Evolutionary conservation across 2,888 invertebrate genomes (phyloP).

Genomic region (Drosophila dives): DNA sequence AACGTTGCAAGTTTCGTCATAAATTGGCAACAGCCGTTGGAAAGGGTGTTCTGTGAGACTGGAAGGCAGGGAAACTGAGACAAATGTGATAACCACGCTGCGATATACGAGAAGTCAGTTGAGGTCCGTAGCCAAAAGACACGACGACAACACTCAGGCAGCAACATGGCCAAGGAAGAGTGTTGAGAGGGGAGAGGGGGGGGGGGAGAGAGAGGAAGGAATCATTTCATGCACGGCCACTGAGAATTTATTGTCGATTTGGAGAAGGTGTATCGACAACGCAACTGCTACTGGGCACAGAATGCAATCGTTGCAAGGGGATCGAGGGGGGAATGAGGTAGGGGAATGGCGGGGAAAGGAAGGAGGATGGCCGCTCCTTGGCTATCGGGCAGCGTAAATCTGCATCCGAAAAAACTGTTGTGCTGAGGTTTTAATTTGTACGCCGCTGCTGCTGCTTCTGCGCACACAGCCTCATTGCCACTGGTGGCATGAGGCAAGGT

Average conservation of each 20-base stretch:
- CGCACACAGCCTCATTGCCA: conserved; percentile 45
- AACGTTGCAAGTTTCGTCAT: background rate
- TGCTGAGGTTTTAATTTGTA: conserved; percentile 82
- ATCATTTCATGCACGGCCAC: conserved; percentile 71
- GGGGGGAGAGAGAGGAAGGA: conserved; percentile 3
- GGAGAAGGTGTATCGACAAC: conserved; percentile 84
- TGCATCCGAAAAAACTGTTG: conserved; percentile 68
- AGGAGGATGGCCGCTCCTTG: conserved; percentile 38
- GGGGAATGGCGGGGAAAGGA: background rate
- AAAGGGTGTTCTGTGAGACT: conserved; percentile 20
- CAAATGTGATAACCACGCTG: conserved; percentile 81
- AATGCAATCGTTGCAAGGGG: conserved; percentile 37
- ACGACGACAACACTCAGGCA: conserved; percentile 54
- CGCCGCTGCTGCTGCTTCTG: conserved; percentile 51
- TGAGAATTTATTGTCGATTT: conserved; percentile 85
- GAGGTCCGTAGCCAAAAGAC: conserved; percentile 55
- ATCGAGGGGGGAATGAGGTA: background rate
- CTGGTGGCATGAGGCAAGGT: conserved; percentile 59
- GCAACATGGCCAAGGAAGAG: background rate
- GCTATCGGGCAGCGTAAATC: conserved; percentile 70
- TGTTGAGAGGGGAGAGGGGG: background rate
- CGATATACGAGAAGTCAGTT: conserved; percentile 68
- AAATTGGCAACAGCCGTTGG: background rate
- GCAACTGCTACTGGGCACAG: conserved; percentile 85
- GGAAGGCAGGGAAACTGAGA: conserved; percentile 68